Percentiles rank a stretch among this genome's conserved stretches.
Conservation (phyloP, 2,797 vertebrate genomes). For the Kryptolebias ocellatus region DNA sequence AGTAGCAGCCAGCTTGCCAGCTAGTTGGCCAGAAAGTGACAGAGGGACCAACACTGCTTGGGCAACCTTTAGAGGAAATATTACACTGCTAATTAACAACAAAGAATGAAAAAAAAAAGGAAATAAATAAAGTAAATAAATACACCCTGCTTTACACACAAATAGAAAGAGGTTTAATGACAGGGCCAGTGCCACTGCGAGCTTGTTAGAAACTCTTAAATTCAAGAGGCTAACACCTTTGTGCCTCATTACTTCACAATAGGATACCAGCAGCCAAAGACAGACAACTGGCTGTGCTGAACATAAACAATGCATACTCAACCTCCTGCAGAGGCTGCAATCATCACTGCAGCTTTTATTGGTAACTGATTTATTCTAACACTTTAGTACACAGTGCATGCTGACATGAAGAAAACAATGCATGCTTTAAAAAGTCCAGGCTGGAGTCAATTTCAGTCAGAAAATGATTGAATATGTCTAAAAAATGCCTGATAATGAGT, state of each 20-base stretch:
- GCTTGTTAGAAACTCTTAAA: constrained; percentile 33
- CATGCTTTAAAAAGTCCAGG: constrained; percentile 2
- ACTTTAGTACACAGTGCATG: constrained; percentile 4
- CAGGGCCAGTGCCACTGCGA: constrained; percentile 10
- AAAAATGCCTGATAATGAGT: neutral
- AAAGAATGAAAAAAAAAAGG: neutral
- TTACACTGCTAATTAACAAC: constrained; percentile 43
- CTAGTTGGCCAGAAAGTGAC: constrained; percentile 28
- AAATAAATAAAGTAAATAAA: neutral
- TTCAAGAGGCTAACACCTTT: constrained; percentile 13
- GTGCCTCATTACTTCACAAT: constrained; percentile 41
- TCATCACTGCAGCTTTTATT: constrained; percentile 25
- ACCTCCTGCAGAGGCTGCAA: constrained; percentile 10
- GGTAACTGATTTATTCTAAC: constrained; percentile 14
- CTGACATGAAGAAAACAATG: neutral
- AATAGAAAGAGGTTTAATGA: constrained; percentile 16
- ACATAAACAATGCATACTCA: constrained; percentile 25
- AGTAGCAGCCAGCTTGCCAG: constrained; percentile 32
- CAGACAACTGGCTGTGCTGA: constrained; percentile 24
- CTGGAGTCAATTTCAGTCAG: neutral
- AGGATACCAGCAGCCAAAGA: constrained; percentile 17
- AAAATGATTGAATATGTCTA: constrained; percentile 15
- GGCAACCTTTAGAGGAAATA: constrained; percentile 33
- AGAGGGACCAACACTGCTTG: constrained; percentile 23
- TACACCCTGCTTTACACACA: neutral